Conservation (phyloP, 2,113 vertebrate genomes). For the Megaleporinus macrocephalus region DNA sequence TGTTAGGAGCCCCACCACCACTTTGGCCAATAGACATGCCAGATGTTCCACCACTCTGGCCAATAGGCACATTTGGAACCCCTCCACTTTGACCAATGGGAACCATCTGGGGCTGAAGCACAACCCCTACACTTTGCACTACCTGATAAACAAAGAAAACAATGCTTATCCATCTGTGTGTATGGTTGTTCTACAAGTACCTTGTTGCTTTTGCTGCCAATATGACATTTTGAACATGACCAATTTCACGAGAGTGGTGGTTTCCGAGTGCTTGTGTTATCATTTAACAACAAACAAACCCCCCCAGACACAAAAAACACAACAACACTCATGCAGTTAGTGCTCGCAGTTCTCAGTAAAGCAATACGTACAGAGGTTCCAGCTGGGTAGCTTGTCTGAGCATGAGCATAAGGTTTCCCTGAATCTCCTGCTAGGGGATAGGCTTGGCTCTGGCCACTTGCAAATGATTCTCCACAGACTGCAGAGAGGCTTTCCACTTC, state of each 20-base stretch:
- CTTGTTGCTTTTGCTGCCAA: background rate
- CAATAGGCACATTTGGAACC: slow-evolving; percentile 70
- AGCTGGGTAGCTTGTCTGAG: slow-evolving; percentile 72
- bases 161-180: slow-evolving; percentile 26
- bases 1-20: slow-evolving; percentile 63
- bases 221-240: slow-evolving; percentile 12
- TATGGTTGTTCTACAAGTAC: slow-evolving; percentile 12
- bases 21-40: slow-evolving; percentile 66
- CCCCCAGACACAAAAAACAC: background rate
- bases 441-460: slow-evolving; percentile 75
- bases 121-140: slow-evolving; percentile 59
- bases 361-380: slow-evolving; percentile 74
- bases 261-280: slow-evolving; percentile 11
- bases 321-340: background rate
- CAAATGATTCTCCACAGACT: slow-evolving; percentile 74
- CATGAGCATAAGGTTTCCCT: slow-evolving; percentile 58
- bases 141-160: slow-evolving; percentile 49
- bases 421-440: slow-evolving; percentile 73
- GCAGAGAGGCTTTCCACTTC: slow-evolving; percentile 73
- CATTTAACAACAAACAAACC: background rate
- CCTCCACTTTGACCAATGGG: slow-evolving; percentile 71
- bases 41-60: slow-evolving; percentile 72
- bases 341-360: background rate
- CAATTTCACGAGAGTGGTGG: slow-evolving; percentile 26
- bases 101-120: slow-evolving; percentile 69